A percentile compares a stretch with the other conserved stretches of the same genome.
These are phyloP conservation scores for Amphipyra tragopoginis DNA, from an alignment of 2,888 invertebrate genomes.

Conservation along the genomic window DNA sequence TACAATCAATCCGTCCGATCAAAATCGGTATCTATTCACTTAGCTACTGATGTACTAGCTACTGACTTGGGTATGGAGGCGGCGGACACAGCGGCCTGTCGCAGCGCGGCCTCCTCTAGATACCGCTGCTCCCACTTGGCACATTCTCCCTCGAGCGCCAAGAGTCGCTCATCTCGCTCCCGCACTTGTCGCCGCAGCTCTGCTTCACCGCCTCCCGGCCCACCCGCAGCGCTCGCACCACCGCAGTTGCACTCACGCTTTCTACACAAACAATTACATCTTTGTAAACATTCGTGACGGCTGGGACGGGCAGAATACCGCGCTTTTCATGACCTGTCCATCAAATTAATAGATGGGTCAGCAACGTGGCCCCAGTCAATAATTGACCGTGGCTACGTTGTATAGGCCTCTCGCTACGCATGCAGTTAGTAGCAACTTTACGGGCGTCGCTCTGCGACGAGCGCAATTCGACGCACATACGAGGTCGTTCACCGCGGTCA, in stretches of 20 bases:
- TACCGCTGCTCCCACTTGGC: conserved; percentile 96
- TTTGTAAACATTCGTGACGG: background rate
- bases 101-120: conserved; percentile 94
- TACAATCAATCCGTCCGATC: too few species aligned
- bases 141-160: conserved; percentile 93
- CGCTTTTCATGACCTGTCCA: too few species aligned
- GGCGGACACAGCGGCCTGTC: conserved; percentile 95
- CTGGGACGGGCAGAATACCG: background rate
- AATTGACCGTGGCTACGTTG: too few species aligned
- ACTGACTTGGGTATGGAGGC: conserved; percentile 92
- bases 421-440: too few species aligned
- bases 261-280: conserved; percentile 49
- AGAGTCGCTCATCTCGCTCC: conserved; percentile 84
- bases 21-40: too few species aligned
- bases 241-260: conserved; percentile 79
- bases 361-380: too few species aligned
- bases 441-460: too few species aligned
- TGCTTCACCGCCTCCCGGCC: conserved; percentile 77
- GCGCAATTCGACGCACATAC: too few species aligned
- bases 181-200: conserved; percentile 87
- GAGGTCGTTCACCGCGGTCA: too few species aligned
- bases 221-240: conserved; percentile 70
- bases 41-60: background rate
- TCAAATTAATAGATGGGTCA: too few species aligned
- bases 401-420: too few species aligned